These are phyloP conservation scores for Eilema sororculum DNA, from an alignment of 2,888 invertebrate species.

Conservation along the genomic window DNA sequence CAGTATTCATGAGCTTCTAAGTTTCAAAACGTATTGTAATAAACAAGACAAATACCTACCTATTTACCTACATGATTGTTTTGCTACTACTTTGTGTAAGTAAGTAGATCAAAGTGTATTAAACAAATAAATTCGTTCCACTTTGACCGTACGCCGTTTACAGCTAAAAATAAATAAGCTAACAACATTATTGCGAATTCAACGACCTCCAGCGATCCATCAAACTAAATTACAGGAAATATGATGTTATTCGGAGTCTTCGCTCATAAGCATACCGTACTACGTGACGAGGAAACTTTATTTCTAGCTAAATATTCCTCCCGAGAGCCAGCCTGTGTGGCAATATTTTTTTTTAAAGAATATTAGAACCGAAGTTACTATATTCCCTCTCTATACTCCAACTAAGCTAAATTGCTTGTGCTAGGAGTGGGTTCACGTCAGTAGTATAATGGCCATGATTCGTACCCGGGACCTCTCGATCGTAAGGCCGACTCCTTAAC, in stretches of 20 bases:
- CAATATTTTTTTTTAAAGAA: neutral
- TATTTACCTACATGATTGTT: neutral
- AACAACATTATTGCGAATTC: constrained; percentile 23
- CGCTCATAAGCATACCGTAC: neutral
- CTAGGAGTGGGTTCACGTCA: too few relatives aligned
- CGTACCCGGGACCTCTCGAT: too few relatives aligned
- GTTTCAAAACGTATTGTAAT: neutral
- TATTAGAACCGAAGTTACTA: too few relatives aligned
- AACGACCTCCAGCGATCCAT: constrained; percentile 41
- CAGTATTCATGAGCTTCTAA: neutral
- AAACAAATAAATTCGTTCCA: neutral
- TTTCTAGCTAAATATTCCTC: neutral
- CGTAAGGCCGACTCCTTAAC: too few relatives aligned
- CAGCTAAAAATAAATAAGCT: neutral
- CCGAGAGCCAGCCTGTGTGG: too few relatives aligned
- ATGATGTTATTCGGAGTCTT: constrained; percentile 1
- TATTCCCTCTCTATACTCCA: too few relatives aligned
- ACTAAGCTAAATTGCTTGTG: too few relatives aligned
- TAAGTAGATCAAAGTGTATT: neutral
- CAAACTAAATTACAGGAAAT: constrained; percentile 45
- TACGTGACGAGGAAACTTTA: neutral
- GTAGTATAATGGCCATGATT: too few relatives aligned
- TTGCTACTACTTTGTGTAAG: neutral
- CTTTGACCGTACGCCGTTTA: neutral
- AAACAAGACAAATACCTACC: neutral